Percentiles rank a stretch among this genome's conserved stretches.
phyloP scores from a whole-genome alignment of 2,113 vertebrate genomes.

The Coreoperca whiteheadi region DNA sequence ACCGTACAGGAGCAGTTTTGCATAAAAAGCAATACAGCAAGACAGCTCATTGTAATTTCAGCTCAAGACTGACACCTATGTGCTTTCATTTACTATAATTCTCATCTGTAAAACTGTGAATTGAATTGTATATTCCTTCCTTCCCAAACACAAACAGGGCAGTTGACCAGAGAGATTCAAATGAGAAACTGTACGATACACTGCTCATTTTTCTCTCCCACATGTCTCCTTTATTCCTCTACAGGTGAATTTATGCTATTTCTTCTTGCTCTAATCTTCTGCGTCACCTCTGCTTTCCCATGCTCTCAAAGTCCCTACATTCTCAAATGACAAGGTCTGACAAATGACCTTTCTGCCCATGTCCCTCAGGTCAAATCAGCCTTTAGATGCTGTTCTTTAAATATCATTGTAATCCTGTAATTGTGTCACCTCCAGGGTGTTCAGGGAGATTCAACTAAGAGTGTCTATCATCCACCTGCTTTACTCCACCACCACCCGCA shows the following conservation, averaged over 20 bases:
- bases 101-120: neutral
- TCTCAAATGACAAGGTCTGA: neutral
- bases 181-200: neutral
- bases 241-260: neutral
- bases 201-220: neutral
- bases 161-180: neutral
- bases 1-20: neutral
- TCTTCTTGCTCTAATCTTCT: neutral
- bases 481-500: neutral
- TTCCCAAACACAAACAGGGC: neutral
- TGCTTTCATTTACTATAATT: neutral
- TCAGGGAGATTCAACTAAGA: neutral
- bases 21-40: neutral
- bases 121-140: neutral
- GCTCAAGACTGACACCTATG: slow-evolving; percentile 7
- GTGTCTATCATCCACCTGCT: slow-evolving; percentile 7
- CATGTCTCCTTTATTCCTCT: neutral
- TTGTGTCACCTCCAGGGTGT: neutral
- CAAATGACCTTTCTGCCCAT: neutral
- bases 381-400: neutral
- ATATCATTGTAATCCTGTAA: neutral
- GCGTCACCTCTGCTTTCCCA: too few species aligned
- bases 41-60: neutral
- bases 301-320: neutral
- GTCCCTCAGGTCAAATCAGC: neutral